These are phyloP conservation scores for Coracias cyanogaster DNA, from an alignment of 2,797 vertebrate genomes.

Conservation along the genomic window DNA sequence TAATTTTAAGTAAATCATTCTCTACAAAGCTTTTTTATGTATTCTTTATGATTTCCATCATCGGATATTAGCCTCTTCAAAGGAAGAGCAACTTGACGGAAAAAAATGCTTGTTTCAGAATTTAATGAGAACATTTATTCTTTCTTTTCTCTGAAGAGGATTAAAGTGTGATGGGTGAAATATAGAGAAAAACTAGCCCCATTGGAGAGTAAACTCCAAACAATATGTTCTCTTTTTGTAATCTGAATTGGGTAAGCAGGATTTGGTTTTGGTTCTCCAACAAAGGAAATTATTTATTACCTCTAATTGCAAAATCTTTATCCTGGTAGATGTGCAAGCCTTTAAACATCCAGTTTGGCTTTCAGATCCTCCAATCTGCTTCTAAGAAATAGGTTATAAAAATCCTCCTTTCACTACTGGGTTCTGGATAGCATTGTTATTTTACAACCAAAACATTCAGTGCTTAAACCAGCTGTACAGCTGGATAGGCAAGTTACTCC, in stretches of 20 bases:
- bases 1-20: slow-evolving; percentile 37
- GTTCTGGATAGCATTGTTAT: neutral
- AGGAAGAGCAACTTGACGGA: slow-evolving; percentile 48
- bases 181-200: slow-evolving; percentile 73
- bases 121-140: slow-evolving; percentile 76
- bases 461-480: neutral
- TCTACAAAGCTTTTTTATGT: slow-evolving; percentile 48
- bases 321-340: neutral
- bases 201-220: slow-evolving; percentile 64
- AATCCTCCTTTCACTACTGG: neutral
- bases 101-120: slow-evolving; percentile 55
- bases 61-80: slow-evolving; percentile 50
- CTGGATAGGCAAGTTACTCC: neutral
- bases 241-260: neutral
- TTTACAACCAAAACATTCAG: neutral
- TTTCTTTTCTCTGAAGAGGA: slow-evolving; percentile 73
- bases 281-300: neutral
- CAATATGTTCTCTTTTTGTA: slow-evolving; percentile 43
- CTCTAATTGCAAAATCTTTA: neutral
- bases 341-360: neutral
- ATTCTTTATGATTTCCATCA: slow-evolving; percentile 14
- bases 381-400: neutral
- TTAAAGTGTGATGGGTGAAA: slow-evolving; percentile 70
- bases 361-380: neutral
- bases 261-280: neutral